Base-by-base conservation (phyloP, 2,113 vertebrate genomes). In the Rhynchomys soricoides region DNA sequence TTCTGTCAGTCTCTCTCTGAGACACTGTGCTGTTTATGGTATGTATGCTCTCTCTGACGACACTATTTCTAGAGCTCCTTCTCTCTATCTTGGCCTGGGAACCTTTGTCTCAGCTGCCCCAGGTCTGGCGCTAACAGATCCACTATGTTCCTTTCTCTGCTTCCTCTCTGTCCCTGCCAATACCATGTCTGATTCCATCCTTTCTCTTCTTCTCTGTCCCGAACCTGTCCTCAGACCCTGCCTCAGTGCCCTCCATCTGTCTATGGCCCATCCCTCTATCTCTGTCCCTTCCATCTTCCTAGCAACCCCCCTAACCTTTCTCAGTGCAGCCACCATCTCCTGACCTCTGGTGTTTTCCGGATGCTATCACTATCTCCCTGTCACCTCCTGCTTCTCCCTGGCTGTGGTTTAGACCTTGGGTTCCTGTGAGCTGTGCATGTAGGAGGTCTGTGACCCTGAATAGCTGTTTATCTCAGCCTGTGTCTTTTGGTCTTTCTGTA, bases 301-400 rank as follows among this genome's bases (percentile, higher is more conserved):
- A n/a, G 57, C 82, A 4, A 4, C 24, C 21, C 29, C 9, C 15
- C 43, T 21, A 17, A 34, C 45, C 0, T 50, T 64, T n/a, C 85
- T 7, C 13, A 11, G 8, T 34, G 0, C 19, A 1, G 24, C 21
- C 57, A 0, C 3, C 9, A 5, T 48, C 79, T 16, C 7, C 19
- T 1, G 40, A 26, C 57, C 31, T 52, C 29, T 43, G 68, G 52
- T 1, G 62, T 57, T 40, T 29, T 86, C n/a, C 31, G 22, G 8
- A 13, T 10, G 17, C 40, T 40, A 3, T 48, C 43, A 7, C 0
- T 21, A 16, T 34, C 26, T 73, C 34, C n/a, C 78, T 57, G 62
- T 19, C 86, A 1, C 62, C 11, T 50, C 77, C 48, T 1, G 31
- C 26, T 37, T 34, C 62, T 57, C 43, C 71, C 13, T 24, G 48